Evolutionary conservation across 2,797 vertebrate genomes (phyloP).

Genomic region (Intellagama lesueurii): DNA sequence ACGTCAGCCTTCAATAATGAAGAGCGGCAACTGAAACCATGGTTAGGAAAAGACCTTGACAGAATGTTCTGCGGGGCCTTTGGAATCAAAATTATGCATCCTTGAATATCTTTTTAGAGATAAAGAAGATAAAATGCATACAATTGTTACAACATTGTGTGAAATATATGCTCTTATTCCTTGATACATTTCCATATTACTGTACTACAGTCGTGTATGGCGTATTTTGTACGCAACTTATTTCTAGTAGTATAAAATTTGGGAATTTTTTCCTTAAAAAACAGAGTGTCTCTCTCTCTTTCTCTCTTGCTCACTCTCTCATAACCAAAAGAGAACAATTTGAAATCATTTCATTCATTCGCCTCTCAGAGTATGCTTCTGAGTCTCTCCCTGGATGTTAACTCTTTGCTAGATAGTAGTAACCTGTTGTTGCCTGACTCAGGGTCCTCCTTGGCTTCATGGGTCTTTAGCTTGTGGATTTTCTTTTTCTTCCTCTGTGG

Average conservation of each 20-base stretch:
- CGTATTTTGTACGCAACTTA: not conserved
- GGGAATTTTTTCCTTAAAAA: not conserved
- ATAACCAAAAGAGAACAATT: not conserved
- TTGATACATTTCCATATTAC: not conserved
- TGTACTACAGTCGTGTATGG: not conserved
- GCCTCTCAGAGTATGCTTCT: not conserved
- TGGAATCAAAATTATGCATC: not conserved
- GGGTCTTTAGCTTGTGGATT: not conserved
- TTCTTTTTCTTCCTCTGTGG: not conserved
- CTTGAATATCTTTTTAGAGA: not conserved
- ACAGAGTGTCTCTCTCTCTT: not conserved
- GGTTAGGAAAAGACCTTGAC: not conserved
- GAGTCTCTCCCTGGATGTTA: not conserved
- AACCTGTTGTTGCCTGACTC: not conserved
- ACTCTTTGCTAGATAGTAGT: too few species aligned
- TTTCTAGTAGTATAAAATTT: not conserved
- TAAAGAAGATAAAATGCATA: not conserved
- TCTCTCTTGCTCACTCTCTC: not conserved
- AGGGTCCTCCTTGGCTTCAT: not conserved
- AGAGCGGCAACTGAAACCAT: not conserved
- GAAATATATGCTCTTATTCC: not conserved
- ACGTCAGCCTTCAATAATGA: not conserved
- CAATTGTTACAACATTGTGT: not conserved
- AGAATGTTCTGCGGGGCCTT: not conserved
- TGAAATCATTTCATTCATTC: not conserved